phyloP scores from a whole-genome alignment of 30 jellyfish, hydroid and myxozoan species.

The Clytia hemisphaerica region DNA sequence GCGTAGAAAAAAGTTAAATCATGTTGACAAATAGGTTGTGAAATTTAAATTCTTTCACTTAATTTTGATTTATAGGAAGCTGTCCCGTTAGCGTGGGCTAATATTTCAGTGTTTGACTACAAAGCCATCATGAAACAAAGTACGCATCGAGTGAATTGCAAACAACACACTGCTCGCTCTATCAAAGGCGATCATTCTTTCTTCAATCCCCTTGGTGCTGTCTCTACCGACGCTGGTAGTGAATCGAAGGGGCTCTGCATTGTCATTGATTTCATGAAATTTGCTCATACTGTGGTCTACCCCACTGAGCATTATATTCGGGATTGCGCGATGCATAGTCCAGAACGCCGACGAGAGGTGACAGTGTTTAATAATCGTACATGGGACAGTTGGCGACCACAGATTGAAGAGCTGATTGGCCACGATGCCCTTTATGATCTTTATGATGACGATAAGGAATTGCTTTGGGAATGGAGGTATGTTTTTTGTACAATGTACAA shows the following conservation, averaged over 20 bases:
- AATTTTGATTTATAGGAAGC: too few species aligned
- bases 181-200: slow-evolving; percentile 16
- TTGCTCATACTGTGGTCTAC: slow-evolving; percentile 61
- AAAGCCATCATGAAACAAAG: slow-evolving; percentile 43
- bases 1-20: too few species aligned
- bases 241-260: slow-evolving; percentile 52
- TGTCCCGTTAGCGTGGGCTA: slow-evolving; percentile 64
- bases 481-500: neutral
- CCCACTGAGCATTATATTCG: slow-evolving; percentile 44
- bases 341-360: neutral
- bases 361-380: neutral
- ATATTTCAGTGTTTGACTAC: slow-evolving; percentile 56
- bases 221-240: slow-evolving; percentile 47
- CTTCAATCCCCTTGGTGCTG: slow-evolving; percentile 69
- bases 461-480: slow-evolving; percentile 60
- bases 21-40: too few species aligned
- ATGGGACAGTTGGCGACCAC: slow-evolving; percentile 38
- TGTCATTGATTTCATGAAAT: slow-evolving; percentile 51
- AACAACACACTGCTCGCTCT: slow-evolving; percentile 23
- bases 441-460: slow-evolving; percentile 56
- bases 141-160: slow-evolving; percentile 35
- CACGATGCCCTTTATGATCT: slow-evolving; percentile 49
- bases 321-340: neutral
- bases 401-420: slow-evolving; percentile 32
- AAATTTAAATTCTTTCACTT: too few species aligned